These are phyloP conservation scores for Emydoidea blandingii DNA, from an alignment of 2,797 vertebrate genomes.

Conservation along the genomic window DNA sequence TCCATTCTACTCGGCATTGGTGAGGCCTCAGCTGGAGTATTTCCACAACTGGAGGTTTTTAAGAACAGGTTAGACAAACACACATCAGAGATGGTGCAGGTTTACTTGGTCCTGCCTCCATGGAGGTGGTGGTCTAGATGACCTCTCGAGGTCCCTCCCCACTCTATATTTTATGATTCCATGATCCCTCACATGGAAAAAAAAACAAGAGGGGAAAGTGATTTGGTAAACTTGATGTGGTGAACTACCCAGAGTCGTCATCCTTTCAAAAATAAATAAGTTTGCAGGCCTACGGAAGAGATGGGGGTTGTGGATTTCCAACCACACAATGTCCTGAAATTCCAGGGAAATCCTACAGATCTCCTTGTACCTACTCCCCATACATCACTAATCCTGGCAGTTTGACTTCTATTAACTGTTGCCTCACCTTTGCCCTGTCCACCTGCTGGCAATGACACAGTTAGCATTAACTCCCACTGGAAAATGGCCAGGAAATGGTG, in stretches of 20 bases:
- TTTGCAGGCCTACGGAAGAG: neutral
- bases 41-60: too few species aligned
- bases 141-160: too few species aligned
- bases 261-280: conserved; percentile 1
- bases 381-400: neutral
- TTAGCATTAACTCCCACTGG: neutral
- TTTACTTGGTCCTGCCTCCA: too few species aligned
- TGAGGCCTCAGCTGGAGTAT: too few species aligned
- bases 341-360: neutral
- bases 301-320: neutral
- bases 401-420: neutral
- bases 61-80: too few species aligned
- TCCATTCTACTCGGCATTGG: too few species aligned
- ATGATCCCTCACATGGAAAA: neutral
- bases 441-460: neutral
- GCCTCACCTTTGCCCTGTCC: neutral
- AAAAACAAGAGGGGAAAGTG: neutral
- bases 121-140: too few species aligned
- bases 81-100: too few species aligned
- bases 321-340: neutral
- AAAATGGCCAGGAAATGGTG: neutral
- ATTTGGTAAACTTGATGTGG: neutral
- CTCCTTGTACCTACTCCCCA: neutral
- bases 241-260: neutral
- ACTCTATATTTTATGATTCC: too few species aligned